These are phyloP conservation scores for Fissipunctia ypsillon DNA, from an alignment of 2,888 invertebrate genomes.

Conservation along the genomic window DNA sequence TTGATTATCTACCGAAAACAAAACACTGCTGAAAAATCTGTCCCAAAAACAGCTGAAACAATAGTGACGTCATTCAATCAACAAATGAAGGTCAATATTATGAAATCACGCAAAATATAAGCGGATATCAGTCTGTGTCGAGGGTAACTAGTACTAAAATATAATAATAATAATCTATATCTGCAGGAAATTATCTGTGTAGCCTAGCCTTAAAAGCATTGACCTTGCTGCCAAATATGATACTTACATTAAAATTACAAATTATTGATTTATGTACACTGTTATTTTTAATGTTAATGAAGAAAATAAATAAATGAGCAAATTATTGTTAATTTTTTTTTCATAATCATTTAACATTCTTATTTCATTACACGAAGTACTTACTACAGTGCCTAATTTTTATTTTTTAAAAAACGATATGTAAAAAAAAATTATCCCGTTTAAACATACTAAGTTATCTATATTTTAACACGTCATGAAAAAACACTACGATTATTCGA, in stretches of 20 bases:
- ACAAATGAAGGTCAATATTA: constrained; percentile 41
- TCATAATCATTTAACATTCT: background rate
- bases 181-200: constrained; percentile 32
- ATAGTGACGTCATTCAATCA: constrained; percentile 10
- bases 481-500: background rate
- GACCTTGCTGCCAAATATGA: constrained; percentile 45
- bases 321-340: background rate
- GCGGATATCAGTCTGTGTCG: constrained; percentile 60
- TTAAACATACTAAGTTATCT: background rate
- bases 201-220: constrained; percentile 31
- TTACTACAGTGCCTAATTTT: too few species aligned
- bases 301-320: background rate
- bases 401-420: background rate
- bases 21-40: background rate
- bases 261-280: background rate
- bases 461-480: background rate
- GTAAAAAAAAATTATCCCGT: background rate
- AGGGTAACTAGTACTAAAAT: constrained; percentile 60
- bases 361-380: background rate
- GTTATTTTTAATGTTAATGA: background rate
- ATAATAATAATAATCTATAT: constrained; percentile 28
- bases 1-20: background rate
- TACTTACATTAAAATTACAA: constrained; percentile 1
- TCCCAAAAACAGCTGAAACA: constrained; percentile 6
- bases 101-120: constrained; percentile 34